These are phyloP conservation scores for Brachionus angularis DNA, from an alignment of 1,140 invertebrate genomes.

Conservation along the genomic window DNA sequence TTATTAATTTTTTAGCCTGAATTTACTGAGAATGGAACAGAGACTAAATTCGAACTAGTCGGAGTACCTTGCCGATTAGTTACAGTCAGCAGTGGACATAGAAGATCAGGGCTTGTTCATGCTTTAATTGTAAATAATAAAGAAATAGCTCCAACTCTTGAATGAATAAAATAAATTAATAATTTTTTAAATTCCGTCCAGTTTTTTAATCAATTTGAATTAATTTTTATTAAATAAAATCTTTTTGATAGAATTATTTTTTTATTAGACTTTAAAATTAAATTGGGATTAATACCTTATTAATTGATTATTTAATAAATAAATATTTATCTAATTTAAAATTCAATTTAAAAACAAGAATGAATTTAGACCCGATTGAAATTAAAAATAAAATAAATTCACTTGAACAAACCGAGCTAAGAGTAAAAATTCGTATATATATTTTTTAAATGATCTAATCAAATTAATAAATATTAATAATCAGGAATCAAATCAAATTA, in stretches of 20 bases:
- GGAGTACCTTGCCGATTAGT: background rate
- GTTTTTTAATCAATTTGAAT: background rate
- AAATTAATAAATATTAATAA: too few relatives aligned
- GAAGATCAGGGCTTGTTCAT: constrained; percentile 33
- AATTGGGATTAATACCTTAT: too few relatives aligned
- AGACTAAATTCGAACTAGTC: constrained; percentile 14
- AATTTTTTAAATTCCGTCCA: constrained; percentile 12
- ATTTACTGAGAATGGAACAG: constrained; percentile 43
- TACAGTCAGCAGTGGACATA: constrained; percentile 27
- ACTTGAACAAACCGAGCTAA: constrained; percentile 17
- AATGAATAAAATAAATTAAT: background rate
- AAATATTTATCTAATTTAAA: constrained; percentile 6
- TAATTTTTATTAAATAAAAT: background rate
- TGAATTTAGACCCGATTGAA: constrained; percentile 5
- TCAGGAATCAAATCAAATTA: background rate
- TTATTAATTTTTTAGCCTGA: constrained; percentile 8
- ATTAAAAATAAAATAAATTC: background rate
- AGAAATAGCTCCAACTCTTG: background rate
- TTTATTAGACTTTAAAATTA: background rate
- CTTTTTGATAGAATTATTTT: background rate
- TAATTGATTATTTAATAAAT: background rate
- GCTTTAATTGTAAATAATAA: constrained; percentile 40
- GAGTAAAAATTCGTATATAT: too few relatives aligned
- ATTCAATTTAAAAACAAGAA: background rate
- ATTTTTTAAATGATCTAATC: too few relatives aligned